Conservation (phyloP, 2,888 invertebrate species). For the Erebia epiphron region DNA sequence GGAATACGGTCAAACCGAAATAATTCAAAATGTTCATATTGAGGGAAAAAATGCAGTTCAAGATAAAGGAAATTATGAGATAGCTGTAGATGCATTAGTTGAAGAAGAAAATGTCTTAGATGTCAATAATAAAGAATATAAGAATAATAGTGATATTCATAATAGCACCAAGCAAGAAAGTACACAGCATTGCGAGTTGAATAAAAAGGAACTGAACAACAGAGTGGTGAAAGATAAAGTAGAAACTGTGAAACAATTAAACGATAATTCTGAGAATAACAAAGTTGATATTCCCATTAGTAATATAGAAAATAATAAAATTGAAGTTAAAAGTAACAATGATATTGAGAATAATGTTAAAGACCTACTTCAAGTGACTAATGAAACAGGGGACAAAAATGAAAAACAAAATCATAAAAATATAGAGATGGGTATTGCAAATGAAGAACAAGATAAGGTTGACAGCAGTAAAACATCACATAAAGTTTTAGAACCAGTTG, state of each 20-base stretch:
- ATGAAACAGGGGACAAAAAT: too few species aligned
- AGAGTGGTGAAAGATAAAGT: not conserved
- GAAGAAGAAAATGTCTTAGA: not conserved
- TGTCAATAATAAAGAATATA: not conserved
- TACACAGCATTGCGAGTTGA: not conserved
- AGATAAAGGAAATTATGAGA: not conserved
- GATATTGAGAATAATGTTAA: constrained; percentile 3
- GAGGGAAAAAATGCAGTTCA: not conserved
- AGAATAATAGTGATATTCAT: not conserved
- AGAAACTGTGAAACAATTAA: not conserved
- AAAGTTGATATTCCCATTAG: not conserved
- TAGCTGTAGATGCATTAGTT: not conserved
- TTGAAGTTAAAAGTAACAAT: not conserved
- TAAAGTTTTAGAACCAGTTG: not conserved
- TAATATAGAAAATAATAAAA: not conserved
- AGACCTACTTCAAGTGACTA: not conserved
- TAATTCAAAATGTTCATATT: not conserved
- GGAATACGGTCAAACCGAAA: not conserved
- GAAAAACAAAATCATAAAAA: too few species aligned
- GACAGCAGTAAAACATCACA: not conserved
- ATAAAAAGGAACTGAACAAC: not conserved
- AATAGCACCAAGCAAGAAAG: not conserved
- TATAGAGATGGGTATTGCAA: too few species aligned
- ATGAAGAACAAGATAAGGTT: too few species aligned
- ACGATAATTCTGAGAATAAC: not conserved